Evolutionary conservation across 2,797 vertebrate genomes (phyloP).

Genomic region (Okamejei kenojei): DNA sequence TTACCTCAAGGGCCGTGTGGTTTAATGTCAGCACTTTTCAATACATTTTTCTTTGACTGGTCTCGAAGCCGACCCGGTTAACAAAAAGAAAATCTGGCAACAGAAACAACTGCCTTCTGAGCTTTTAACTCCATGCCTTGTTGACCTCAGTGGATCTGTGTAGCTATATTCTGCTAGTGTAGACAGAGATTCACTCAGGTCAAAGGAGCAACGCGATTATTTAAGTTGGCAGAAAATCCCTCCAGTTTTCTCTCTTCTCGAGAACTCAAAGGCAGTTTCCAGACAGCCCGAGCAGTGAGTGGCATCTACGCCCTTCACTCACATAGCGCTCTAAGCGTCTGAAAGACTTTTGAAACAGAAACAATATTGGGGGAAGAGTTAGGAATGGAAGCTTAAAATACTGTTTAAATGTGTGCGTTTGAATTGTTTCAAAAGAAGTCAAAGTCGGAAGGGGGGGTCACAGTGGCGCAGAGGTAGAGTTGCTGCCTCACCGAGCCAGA

Average conservation of each 20-base stretch:
- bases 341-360: background rate
- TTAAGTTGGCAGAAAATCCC: background rate
- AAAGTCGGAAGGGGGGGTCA: too few relatives aligned
- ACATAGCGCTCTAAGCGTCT: background rate
- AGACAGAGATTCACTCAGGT: background rate
- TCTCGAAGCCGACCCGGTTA: background rate
- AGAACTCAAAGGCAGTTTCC: background rate
- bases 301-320: background rate
- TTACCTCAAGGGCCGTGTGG: background rate
- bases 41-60: background rate
- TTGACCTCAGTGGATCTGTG: background rate
- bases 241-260: background rate
- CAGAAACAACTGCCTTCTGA: background rate
- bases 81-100: background rate
- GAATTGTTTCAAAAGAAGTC: background rate
- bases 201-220: background rate
- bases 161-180: background rate
- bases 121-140: background rate
- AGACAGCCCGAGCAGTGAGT: background rate
- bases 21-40: background rate
- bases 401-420: background rate
- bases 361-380: background rate
- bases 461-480: too few relatives aligned
- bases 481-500: too few relatives aligned
- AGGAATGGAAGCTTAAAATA: background rate